phyloP scores from a whole-genome alignment of 2,113 vertebrate species.

The Scolopax mira region DNA sequence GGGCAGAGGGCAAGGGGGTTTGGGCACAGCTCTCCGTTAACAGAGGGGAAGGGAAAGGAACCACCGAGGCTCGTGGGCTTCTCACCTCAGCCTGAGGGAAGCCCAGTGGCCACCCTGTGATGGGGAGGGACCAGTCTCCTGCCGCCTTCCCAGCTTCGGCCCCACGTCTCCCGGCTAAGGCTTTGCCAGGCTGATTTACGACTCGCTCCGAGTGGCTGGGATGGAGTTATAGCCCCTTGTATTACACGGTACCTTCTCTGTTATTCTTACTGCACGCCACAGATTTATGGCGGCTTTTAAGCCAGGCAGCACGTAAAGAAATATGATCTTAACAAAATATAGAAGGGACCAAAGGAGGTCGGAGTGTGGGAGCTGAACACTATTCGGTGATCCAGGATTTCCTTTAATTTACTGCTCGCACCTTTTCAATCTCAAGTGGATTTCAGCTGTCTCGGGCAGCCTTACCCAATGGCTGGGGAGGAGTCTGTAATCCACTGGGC shows the following conservation, averaged over 20 bases:
- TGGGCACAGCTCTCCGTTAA: neutral
- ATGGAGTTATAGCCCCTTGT: constrained; percentile 1
- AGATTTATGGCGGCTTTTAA: constrained; percentile 54
- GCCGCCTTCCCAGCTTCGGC: neutral
- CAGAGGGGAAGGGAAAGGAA: neutral
- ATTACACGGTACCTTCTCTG: constrained; percentile 29
- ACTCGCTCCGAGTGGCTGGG: neutral
- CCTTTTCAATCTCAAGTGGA: constrained; percentile 41
- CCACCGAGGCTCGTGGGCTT: neutral
- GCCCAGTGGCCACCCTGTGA: fast-evolving
- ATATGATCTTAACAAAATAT: constrained; percentile 42
- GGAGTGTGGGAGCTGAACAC: constrained; percentile 25
- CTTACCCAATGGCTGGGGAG: neutral
- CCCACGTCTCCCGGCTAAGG: fast-evolving
- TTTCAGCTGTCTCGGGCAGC: constrained; percentile 5
- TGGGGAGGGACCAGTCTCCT: neutral
- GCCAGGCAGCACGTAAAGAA: constrained; percentile 38
- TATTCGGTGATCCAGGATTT: constrained; percentile 37
- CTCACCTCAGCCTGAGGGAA: fast-evolving
- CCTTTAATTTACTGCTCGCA: constrained; percentile 40
- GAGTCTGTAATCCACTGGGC: neutral
- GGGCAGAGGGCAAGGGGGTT: fast-evolving
- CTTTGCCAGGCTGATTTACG: neutral
- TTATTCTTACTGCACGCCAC: neutral
- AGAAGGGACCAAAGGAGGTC: constrained; percentile 13